Conservation (phyloP, 2,888 invertebrate species). For the Philonicus albiceps region DNA sequence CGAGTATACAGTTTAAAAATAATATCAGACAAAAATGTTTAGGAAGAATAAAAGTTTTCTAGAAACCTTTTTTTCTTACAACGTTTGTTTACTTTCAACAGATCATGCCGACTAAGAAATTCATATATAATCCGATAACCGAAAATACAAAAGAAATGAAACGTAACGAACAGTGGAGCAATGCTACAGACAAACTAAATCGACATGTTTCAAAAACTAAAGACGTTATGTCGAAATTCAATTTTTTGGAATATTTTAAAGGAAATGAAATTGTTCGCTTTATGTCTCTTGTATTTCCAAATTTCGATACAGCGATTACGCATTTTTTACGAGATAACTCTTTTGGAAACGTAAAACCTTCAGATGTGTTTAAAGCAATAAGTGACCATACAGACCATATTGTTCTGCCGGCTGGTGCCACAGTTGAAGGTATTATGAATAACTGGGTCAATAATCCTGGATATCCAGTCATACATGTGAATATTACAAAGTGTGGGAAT, state of each 20-base stretch:
- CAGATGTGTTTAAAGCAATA: no score
- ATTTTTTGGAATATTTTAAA: background rate
- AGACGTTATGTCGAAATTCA: background rate
- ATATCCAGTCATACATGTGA: no score
- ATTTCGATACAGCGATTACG: no score
- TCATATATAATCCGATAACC: background rate
- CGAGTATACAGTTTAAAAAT: no score
- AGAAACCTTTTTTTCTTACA: background rate
- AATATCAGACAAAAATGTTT: no score
- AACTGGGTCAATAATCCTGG: background rate
- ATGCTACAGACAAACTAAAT: background rate
- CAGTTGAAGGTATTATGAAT: slow-evolving; percentile 28
- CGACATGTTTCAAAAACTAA: slow-evolving; percentile 6
- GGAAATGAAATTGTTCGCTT: slow-evolving; percentile 7
- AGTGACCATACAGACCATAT: background rate
- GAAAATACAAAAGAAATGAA: no score
- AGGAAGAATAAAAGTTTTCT: background rate
- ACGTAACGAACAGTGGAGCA: background rate
- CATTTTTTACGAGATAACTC: no score
- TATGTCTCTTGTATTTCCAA: no score
- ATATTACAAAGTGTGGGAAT: no score
- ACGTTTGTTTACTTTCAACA: background rate
- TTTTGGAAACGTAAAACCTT: no score
- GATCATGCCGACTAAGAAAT: background rate
- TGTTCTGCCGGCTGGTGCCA: background rate